Base-by-base conservation (phyloP, 2,888 invertebrate species). In the Zonitis immaculata region DNA sequence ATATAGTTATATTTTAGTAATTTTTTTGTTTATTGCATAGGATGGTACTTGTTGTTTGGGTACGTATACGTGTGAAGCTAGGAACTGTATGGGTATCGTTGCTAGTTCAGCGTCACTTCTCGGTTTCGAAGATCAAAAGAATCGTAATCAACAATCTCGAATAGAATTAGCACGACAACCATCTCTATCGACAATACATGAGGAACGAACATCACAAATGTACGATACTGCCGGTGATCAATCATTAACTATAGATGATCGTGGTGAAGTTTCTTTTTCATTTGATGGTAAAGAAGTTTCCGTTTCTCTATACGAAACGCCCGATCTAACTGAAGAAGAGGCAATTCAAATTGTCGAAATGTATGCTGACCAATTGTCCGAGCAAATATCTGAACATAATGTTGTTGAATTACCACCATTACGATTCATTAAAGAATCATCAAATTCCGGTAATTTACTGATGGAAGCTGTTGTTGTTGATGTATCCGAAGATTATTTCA, bases 381-480 rank as follows among this genome's bases (percentile, higher is more conserved):
- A 94, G 76, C 89, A 93, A 70, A 87, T 93, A 9, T 81, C 84
- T 60, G 83, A 91, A 73, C 90, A 91, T 64, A 91, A 91, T 71
- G 82, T 92, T 2, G 87, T 92, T 1, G 93, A 93, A 71, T 75
- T 94, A 14, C 94, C 94, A 20, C 92, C 93, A 2, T 76, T 94
- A 65, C 80, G 93, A 57, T 94, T 94, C 73, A 86, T 90, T 0
- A 92, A 93, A 73, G 93, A 94, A 78, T 89, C 92, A 0, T 91
- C 92, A 0, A 90, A 87, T 7, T 90, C 91, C 0, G 91, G 92
- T 5, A 91, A 92, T 70, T 77, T 94, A 1, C 73, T 91, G 1
- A 91, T 94, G 91, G 93, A 94, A 77, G 94, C 94, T 0, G 88
- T 93, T 22, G 87, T 94, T 11, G 92, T 94, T 48, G 94, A 94